Evolutionary conservation across 1,140 invertebrate species (phyloP), one percentile per base, ranked within the genome.

Genomic region (Plodia interpunctella): DNA sequence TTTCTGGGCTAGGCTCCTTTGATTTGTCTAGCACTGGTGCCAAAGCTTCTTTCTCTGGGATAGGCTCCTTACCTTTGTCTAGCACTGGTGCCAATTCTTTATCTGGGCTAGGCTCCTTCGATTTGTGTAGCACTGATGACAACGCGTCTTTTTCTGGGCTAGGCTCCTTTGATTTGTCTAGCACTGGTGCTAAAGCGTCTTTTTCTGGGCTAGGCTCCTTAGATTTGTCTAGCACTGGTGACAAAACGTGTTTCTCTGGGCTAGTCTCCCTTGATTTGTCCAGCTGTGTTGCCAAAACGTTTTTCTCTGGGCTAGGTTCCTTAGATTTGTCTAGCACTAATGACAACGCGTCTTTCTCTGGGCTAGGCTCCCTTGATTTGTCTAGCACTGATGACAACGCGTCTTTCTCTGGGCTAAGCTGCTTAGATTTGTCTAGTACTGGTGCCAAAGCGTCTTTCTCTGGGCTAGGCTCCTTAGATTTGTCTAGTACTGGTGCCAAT

Each of bases 91-190:
- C 0, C 60, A 30, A 28, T 15, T 62, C 57, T 49, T 57, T 59
- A 9, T 57, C 55, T 15, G 62, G 59, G 25, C 56, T 64, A 0
- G 57, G 59, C 18, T 21, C 56, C 38, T 44, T 58, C 54, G n/a
- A 51, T 32, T 25, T 38, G 55, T 17, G 59, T 68, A 11, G 38
- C n/a, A 10, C n/a, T 44, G 58, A 49, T 15, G 25, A 18, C 51
- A 62, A 61, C 3, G 66, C 59, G 2, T 44, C 49, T 32, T 21
- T 54, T 4, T 13, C 49, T 20, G 49, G 49, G n/a, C 20, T 18
- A 0, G 38, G 13, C 8, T 44, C 38, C n/a, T 44, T 44, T 44
- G 38, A 44, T 17, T 1, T 44, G 10, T 44, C 38, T 35, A 35
- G 13, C 32, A 35, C 32, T 35, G 32, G 13, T 5, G 32, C 32